Percentiles rank a stretch among this genome's conserved stretches.
Conservation (phyloP, 2,888 invertebrate genomes). For the Pogonocherus hispidulus region DNA sequence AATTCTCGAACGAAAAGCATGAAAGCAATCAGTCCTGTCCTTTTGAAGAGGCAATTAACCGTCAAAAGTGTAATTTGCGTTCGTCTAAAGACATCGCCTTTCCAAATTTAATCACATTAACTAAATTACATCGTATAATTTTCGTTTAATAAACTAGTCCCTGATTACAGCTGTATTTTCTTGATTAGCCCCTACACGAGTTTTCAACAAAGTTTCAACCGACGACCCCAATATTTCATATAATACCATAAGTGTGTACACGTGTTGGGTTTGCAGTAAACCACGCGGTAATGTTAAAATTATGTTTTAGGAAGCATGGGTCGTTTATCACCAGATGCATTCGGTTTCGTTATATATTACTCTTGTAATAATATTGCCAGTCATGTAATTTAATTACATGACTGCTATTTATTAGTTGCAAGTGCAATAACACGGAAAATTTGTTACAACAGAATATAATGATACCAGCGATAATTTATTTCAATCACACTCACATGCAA, state of each 20-base stretch:
- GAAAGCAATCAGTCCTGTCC: background rate
- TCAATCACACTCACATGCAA: background rate
- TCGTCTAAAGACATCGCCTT: background rate
- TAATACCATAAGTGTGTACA: conserved; percentile 21
- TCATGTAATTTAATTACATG: background rate
- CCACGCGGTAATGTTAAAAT: conserved; percentile 27
- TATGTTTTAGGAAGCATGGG: conserved; percentile 13
- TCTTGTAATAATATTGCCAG: conserved; percentile 3
- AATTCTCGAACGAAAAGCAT: background rate
- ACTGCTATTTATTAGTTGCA: background rate
- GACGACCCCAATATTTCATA: conserved; percentile 28
- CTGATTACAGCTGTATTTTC: conserved; percentile 19
- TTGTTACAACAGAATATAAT: background rate
- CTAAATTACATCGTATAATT: background rate
- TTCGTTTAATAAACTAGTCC: conserved; percentile 3
- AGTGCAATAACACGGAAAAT: background rate
- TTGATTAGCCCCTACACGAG: conserved; percentile 16
- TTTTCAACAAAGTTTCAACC: conserved; percentile 18
- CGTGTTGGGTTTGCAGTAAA: conserved; percentile 22
- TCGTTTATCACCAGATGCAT: conserved; percentile 20
- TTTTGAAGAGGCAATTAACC: conserved; percentile 3
- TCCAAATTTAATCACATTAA: background rate
- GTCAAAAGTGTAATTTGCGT: background rate
- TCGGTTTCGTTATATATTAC: conserved; percentile 18
- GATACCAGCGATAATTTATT: background rate